phyloP scores from a whole-genome alignment of 2,113 vertebrate species.

The Steatornis caripensis region DNA sequence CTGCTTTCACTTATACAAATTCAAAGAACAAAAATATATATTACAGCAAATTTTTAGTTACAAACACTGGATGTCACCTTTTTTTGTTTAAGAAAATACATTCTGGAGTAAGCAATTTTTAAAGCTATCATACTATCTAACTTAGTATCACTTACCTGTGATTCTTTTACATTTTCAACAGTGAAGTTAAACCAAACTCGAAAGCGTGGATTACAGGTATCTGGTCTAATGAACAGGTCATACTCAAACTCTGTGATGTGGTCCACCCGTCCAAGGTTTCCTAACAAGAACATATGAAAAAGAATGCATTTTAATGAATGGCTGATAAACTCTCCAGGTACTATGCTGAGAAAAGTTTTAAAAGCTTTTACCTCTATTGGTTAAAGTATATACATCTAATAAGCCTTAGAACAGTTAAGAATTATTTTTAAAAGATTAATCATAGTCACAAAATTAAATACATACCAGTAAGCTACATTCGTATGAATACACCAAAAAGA shows the following conservation, averaged over 20 bases:
- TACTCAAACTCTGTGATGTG: slow-evolving; percentile 95
- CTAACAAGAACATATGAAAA: slow-evolving; percentile 59
- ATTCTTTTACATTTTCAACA: slow-evolving; percentile 93
- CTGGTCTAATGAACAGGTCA: slow-evolving; percentile 95
- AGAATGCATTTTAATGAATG: neutral
- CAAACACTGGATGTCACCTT: neutral
- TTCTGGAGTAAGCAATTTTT: neutral
- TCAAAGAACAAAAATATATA: neutral
- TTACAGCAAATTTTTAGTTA: neutral
- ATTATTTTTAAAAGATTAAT: neutral
- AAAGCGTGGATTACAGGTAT: slow-evolving; percentile 97
- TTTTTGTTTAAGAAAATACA: neutral
- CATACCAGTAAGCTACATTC: neutral
- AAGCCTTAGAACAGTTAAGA: neutral
- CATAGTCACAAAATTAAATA: neutral
- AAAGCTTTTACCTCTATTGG: neutral
- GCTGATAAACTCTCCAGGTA: neutral
- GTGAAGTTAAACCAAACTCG: slow-evolving; percentile 99
- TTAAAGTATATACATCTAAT: neutral
- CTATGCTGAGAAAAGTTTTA: neutral
- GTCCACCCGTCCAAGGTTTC: slow-evolving; percentile 93
- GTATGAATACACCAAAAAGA: neutral
- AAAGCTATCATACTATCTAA: neutral
- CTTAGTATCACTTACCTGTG: slow-evolving; percentile 77
- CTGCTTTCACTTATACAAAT: neutral